phyloP scores from a whole-genome alignment of 2,113 vertebrate genomes.

The Halcyon senegalensis region DNA sequence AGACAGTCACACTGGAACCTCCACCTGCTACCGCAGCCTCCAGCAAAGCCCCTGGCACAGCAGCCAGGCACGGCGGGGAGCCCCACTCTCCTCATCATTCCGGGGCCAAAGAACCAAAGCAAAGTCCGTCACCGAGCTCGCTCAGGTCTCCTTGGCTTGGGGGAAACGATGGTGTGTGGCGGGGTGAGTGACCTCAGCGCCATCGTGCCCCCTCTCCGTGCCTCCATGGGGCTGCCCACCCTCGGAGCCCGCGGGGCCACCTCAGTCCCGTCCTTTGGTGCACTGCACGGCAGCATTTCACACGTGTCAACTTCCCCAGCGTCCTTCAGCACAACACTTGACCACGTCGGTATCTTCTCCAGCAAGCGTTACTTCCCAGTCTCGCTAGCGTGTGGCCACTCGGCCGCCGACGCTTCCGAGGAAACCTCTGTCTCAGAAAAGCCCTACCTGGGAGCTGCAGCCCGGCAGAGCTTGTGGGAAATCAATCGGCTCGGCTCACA shows the following conservation, averaged over 20 bases:
- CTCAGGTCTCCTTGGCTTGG: neutral
- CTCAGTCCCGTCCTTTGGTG: fast-evolving
- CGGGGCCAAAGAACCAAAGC: neutral
- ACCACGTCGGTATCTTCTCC: neutral
- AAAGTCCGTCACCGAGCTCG: neutral
- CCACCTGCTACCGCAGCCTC: neutral
- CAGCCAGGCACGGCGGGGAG: fast-evolving
- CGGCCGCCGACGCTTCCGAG: neutral
- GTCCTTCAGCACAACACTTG: neutral
- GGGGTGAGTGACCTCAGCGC: neutral
- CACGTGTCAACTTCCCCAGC: neutral
- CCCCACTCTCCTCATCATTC: neutral
- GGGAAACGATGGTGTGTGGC: fast-evolving
- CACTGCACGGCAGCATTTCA: neutral
- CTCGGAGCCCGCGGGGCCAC: neutral
- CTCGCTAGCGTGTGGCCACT: fast-evolving
- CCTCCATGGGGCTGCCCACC: neutral
- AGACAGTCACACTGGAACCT: neutral
- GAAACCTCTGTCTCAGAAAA: neutral
- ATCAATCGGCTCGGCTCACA: neutral
- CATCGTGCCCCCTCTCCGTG: fast-evolving
- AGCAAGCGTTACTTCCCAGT: fast-evolving
- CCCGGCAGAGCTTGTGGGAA: neutral
- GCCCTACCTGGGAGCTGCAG: neutral
- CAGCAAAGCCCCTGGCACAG: neutral